A percentile compares a stretch with the other conserved stretches of the same genome.
These are phyloP conservation scores for Naso thynnoides DNA, from an alignment of 2,797 vertebrate genomes.

Conservation along the genomic window DNA sequence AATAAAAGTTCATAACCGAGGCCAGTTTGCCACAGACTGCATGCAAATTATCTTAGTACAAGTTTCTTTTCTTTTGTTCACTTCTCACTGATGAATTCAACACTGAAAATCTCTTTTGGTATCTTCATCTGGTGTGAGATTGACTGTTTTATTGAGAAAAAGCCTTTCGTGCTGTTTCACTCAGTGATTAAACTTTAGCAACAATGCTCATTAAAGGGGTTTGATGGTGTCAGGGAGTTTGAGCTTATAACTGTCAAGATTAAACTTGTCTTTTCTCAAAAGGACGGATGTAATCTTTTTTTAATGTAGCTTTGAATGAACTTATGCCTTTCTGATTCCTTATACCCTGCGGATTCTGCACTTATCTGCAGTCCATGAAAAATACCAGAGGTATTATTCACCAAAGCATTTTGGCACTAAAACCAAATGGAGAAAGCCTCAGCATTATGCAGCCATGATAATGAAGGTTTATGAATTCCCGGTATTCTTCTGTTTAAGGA, in stretches of 20 bases:
- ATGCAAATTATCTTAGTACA: constrained; percentile 47
- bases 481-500: constrained; percentile 2
- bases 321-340: not conserved
- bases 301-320: constrained; percentile 28
- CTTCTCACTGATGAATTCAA: constrained; percentile 57
- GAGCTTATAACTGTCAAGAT: constrained; percentile 29
- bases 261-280: constrained; percentile 27
- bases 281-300: constrained; percentile 17
- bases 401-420: not conserved
- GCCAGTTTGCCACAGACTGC: constrained; percentile 29
- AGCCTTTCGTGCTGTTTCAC: constrained; percentile 20
- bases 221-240: constrained; percentile 22
- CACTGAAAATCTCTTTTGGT: constrained; percentile 36
- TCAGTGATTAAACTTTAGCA: constrained; percentile 26
- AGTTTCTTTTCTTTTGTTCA: constrained; percentile 29
- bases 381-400: not conserved
- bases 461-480: constrained; percentile 4
- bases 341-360: not conserved
- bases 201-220: constrained; percentile 34
- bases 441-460: not conserved
- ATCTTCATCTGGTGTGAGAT: constrained; percentile 28
- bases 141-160: constrained; percentile 35
- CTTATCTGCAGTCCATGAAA: constrained; percentile 1
- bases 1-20: constrained; percentile 61
- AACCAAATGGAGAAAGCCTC: constrained; percentile 5